Percentiles rank a stretch among this genome's conserved stretches.
phyloP scores from a whole-genome alignment of 2,888 invertebrate genomes.

The Notodonta dromedarius region DNA sequence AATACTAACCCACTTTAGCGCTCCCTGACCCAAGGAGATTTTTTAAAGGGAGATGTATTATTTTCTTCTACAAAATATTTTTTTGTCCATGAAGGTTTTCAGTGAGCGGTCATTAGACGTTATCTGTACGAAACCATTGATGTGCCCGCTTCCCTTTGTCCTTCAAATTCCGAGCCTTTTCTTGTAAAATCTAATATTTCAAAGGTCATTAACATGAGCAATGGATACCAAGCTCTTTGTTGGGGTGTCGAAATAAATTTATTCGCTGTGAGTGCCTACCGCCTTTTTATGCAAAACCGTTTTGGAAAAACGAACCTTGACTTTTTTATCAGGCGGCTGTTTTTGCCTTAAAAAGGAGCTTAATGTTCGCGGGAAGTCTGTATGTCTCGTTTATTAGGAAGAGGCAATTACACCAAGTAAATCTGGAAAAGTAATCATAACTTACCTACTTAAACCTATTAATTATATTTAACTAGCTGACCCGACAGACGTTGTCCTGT shows the following conservation, averaged over 20 bases:
- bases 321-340: too few relatives aligned
- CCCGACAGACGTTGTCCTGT: too few relatives aligned
- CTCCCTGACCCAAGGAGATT: not conserved
- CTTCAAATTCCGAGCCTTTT: slow-evolving; percentile 8
- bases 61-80: not conserved
- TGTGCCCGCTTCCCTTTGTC: slow-evolving; percentile 18
- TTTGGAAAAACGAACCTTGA: too few relatives aligned
- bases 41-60: not conserved
- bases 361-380: too few relatives aligned
- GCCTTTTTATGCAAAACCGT: not conserved
- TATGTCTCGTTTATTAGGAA: too few relatives aligned
- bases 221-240: slow-evolving; percentile 3
- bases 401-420: too few relatives aligned
- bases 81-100: slow-evolving; percentile 5
- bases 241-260: not conserved
- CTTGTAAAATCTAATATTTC: slow-evolving; percentile 9
- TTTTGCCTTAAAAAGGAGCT: too few relatives aligned
- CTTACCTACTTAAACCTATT: too few relatives aligned
- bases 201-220: slow-evolving; percentile 5
- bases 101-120: slow-evolving; percentile 22
- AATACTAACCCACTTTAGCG: not conserved
- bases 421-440: too few relatives aligned
- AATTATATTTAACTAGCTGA: too few relatives aligned
- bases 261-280: not conserved
- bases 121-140: slow-evolving; percentile 21